Base-by-base conservation (phyloP, 2,113 vertebrate species). In the Psittacula cyanocephala region DNA sequence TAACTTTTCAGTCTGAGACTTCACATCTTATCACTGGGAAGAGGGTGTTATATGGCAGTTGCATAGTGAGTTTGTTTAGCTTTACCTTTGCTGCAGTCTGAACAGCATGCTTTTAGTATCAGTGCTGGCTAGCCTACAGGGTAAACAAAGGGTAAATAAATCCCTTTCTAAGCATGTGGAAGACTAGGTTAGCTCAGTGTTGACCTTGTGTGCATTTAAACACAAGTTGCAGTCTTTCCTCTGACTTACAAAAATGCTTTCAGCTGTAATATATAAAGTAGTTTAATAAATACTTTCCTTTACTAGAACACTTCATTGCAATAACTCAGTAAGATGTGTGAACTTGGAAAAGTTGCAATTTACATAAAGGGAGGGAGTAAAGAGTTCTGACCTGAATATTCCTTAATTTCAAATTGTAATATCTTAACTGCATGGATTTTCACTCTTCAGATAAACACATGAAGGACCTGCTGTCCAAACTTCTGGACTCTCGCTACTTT, bases 401-500 rank as follows among this genome's bases (percentile, higher is more conserved):
- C 6, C 7, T 72, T 72, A 46, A 59, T 53, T 64, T 69, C 44
- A 87, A 8, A 39, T 37, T 91, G 81, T 93, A 28, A 4, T 57
- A 11, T 95, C 28, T 62, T 91, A 68, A 82, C 18, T 62, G 49
- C 8, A 31, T 96, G 60, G 16, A 4, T 33, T 91, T 92, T 89
- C 79, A 46, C 20, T 96, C 79, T 96, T 72, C 88, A 99, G 99
- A 99, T 96, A 99, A 99, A 96, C 97, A 97, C 65, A 81, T 99
- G 96, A 99, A 99, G 97, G 98, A 99, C 35, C 97, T 99, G 62
- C 97, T 99, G 49, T 97, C 97, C 64, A 98, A 96, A 82, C 97
- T 99, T 92, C 85, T 99, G 92, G 98, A 98, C 84, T 99, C 97
- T 94, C 97, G 98, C 46, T 99, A 99, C 96, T 99, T 99, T 97